A percentile compares a stretch with the other conserved stretches of the same genome.
phyloP scores from a whole-genome alignment of 2,797 vertebrate genomes.

The Xenops minutus region DNA sequence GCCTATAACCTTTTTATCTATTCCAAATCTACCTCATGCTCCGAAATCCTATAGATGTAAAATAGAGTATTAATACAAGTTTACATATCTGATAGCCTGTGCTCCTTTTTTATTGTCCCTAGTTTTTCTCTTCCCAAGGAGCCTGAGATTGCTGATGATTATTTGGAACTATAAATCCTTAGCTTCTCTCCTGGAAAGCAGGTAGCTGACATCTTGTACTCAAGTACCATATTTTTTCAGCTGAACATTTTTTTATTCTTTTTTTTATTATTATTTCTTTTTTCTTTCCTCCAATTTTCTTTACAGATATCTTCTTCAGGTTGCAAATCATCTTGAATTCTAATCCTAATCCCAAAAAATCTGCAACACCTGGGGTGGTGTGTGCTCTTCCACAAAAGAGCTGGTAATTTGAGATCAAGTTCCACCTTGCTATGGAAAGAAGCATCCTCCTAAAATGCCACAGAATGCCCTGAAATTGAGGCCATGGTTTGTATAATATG shows the following conservation, averaged over 20 bases:
- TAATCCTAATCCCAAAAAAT: not conserved
- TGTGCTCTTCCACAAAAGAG: not conserved
- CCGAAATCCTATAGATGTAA: not conserved
- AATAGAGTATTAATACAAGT: not conserved
- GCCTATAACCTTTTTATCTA: not conserved
- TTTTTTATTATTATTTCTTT: not conserved
- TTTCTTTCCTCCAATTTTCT: not conserved
- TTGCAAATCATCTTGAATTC: not conserved
- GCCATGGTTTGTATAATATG: not conserved
- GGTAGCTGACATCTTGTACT: not conserved
- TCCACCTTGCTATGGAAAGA: not conserved
- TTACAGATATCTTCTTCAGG: not conserved
- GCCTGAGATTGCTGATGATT: not conserved
- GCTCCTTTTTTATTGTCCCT: not conserved
- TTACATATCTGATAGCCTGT: not conserved
- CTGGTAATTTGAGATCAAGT: not conserved
- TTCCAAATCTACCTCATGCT: not conserved
- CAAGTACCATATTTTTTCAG: not conserved
- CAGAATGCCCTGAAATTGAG: not conserved
- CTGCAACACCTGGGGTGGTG: not conserved
- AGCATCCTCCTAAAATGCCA: not conserved
- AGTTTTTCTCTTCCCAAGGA: not conserved
- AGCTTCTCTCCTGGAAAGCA: not conserved
- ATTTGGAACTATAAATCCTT: not conserved
- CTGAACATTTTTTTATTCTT: not conserved